Evolutionary conservation across 64 coral and sea anemone species (phyloP).

Genomic region (Montipora capricornis): DNA sequence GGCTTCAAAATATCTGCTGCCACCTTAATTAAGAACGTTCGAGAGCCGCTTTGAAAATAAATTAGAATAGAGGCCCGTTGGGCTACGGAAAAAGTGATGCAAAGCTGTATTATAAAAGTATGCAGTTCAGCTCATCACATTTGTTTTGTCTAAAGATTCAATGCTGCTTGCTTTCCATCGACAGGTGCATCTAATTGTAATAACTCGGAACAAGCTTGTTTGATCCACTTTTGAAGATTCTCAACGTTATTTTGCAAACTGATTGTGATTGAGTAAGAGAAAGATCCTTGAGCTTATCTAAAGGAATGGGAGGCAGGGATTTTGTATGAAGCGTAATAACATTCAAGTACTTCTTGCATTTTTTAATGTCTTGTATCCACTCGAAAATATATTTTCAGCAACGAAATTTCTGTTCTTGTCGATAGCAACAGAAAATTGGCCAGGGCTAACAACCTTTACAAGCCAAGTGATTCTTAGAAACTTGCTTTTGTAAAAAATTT

Average conservation of each 20-base stretch:
- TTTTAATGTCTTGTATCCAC: not conserved
- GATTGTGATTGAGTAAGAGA: not conserved
- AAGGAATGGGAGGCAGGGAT: not conserved
- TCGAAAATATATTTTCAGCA: not conserved
- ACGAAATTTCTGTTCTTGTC: not conserved
- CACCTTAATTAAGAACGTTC: not conserved
- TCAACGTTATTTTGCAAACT: not conserved
- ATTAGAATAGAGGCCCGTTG: not conserved
- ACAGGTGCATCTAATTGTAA: not conserved
- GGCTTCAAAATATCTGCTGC: not conserved
- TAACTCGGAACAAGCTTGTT: not conserved
- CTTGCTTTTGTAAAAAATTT: not conserved
- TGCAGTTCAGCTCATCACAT: not conserved
- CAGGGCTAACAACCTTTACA: not conserved
- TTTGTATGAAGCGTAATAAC: not conserved
- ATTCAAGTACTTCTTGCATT: not conserved
- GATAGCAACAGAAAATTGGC: not conserved
- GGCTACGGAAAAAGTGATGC: not conserved
- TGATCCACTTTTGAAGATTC: not conserved
- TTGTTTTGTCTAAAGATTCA: slow-evolving; percentile 6
- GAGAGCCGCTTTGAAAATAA: not conserved
- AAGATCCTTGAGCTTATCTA: not conserved
- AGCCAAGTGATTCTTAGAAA: not conserved
- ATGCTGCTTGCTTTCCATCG: not conserved
- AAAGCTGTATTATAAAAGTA: not conserved